These are phyloP conservation scores for Montipora cactus DNA, from an alignment of 64 coral and sea anemone species.

Conservation along the genomic window DNA sequence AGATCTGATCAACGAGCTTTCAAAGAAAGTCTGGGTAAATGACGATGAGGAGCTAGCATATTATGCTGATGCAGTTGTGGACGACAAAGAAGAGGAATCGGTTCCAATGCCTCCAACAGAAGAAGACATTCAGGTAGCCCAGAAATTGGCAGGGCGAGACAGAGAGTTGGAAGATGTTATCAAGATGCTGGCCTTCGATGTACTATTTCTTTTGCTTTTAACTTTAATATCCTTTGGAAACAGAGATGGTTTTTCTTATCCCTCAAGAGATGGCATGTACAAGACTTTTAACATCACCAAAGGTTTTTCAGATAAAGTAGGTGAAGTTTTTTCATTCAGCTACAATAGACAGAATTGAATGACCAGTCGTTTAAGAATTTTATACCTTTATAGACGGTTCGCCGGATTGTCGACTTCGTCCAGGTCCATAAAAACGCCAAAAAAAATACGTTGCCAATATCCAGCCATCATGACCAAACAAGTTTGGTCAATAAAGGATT, in stretches of 20 bases:
- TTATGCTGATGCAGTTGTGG: slow-evolving; percentile 61
- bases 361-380: background rate
- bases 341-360: background rate
- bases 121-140: slow-evolving; percentile 42
- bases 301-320: background rate
- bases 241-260: slow-evolving; percentile 55
- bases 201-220: slow-evolving; percentile 54
- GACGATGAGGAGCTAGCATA: slow-evolving; percentile 58
- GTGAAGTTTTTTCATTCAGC: too few species aligned
- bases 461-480: too few species aligned
- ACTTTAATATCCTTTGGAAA: slow-evolving; percentile 65
- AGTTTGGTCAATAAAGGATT: too few species aligned
- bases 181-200: slow-evolving; percentile 59
- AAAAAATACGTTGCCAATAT: too few species aligned
- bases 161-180: slow-evolving; percentile 71
- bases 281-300: slow-evolving; percentile 41
- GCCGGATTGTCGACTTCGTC: too few species aligned
- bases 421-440: too few species aligned
- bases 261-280: slow-evolving; percentile 32
- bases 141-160: slow-evolving; percentile 41
- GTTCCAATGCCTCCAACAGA: slow-evolving; percentile 52
- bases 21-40: slow-evolving; percentile 70
- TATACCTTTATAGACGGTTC: too few species aligned
- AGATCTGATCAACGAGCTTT: slow-evolving; percentile 44
- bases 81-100: background rate